These are phyloP conservation scores for Eretmocerus hayati DNA, from an alignment of 2,888 invertebrate species.

Conservation along the genomic window DNA sequence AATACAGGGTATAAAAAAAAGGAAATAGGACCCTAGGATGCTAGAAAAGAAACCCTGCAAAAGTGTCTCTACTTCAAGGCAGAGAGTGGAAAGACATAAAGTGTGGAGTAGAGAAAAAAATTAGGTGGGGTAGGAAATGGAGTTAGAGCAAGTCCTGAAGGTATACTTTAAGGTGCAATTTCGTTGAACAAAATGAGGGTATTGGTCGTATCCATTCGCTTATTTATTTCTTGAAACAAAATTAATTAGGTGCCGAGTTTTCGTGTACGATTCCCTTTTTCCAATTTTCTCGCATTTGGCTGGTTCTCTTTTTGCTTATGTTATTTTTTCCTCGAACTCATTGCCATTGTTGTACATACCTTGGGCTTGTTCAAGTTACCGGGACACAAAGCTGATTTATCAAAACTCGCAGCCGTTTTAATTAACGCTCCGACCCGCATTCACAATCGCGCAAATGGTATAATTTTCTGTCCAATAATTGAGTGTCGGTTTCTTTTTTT, in stretches of 20 bases:
- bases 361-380: background rate
- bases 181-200: background rate
- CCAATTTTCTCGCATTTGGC: background rate
- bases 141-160: too few species aligned
- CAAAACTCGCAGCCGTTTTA: conserved; percentile 17
- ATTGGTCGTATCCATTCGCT: conserved; percentile 13
- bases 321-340: background rate
- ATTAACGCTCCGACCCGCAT: conserved; percentile 12
- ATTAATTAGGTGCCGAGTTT: conserved; percentile 21
- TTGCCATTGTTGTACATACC: too few species aligned
- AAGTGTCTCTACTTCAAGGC: background rate
- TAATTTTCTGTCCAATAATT: conserved; percentile 11
- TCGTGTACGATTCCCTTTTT: conserved; percentile 6
- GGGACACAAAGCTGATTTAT: conserved; percentile 16
- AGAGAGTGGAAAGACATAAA: conserved; percentile 13
- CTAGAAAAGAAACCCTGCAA: conserved; percentile 6
- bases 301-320: background rate
- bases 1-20: background rate
- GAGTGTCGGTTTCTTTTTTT: too few species aligned
- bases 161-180: too few species aligned
- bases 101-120: background rate
- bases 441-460: conserved; percentile 1
- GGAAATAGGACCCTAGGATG: background rate
- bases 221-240: conserved; percentile 17
- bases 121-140: background rate